Evolutionary conservation across 2,888 invertebrate genomes (phyloP).

Genomic region (Agrochola circellaris): DNA sequence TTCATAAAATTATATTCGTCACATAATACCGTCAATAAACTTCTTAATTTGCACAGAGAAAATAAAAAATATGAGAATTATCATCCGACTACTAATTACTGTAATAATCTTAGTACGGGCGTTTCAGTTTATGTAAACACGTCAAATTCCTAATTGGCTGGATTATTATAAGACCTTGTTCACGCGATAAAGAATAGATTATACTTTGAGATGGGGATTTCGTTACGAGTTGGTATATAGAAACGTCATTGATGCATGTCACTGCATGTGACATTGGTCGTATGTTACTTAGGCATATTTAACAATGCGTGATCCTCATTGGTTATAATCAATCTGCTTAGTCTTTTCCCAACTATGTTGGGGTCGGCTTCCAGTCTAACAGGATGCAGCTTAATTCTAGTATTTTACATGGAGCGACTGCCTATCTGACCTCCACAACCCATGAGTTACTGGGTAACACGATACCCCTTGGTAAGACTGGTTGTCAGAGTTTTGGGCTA

Average conservation of each 20-base stretch:
- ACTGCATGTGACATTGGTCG: slow-evolving; percentile 15
- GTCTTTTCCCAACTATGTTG: background rate
- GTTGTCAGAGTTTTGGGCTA: background rate
- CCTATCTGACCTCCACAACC: background rate
- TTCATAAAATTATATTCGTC: slow-evolving; percentile 55
- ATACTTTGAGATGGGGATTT: slow-evolving; percentile 49
- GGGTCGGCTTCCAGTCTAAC: background rate
- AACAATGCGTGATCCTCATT: background rate
- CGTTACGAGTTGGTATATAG: background rate
- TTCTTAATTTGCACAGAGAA: slow-evolving; percentile 77
- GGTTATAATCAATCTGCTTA: no score
- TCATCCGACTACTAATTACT: slow-evolving; percentile 70
- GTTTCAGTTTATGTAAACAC: slow-evolving; percentile 63
- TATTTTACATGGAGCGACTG: background rate
- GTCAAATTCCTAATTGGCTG: slow-evolving; percentile 68
- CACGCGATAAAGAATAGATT: slow-evolving; percentile 59
- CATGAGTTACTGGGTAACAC: background rate
- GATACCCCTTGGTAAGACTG: background rate
- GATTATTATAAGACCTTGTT: slow-evolving; percentile 70
- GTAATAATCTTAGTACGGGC: slow-evolving; percentile 62
- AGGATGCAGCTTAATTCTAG: background rate
- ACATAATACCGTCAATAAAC: slow-evolving; percentile 73
- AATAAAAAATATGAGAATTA: slow-evolving; percentile 63
- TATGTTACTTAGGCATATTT: background rate
- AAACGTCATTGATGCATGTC: slow-evolving; percentile 34